Evolutionary conservation across 2,797 vertebrate species (phyloP).

Genomic region (Enteromius anoplus): DNA sequence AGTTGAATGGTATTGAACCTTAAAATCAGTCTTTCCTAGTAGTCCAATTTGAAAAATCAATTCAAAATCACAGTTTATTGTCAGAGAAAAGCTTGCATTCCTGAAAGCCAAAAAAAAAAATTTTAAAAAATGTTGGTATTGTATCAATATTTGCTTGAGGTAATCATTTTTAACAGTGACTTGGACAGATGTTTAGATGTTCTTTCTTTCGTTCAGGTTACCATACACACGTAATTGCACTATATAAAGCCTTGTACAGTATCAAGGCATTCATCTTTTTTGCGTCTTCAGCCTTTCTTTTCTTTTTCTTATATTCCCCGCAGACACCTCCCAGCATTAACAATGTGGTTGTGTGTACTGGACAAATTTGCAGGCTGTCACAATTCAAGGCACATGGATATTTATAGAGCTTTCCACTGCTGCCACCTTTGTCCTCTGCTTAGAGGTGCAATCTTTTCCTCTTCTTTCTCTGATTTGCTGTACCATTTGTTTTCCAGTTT

Average conservation of each 20-base stretch:
- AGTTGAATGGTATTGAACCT: background rate
- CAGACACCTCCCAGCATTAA: conserved; percentile 61
- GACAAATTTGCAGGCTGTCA: conserved; percentile 70
- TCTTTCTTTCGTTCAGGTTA: conserved; percentile 39
- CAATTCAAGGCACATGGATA: conserved; percentile 76
- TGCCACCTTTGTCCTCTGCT: conserved; percentile 68
- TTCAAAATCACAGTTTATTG: background rate
- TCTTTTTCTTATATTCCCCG: conserved; percentile 66
- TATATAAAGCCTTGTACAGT: conserved; percentile 66
- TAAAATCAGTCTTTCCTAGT: background rate
- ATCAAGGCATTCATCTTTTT: conserved; percentile 68
- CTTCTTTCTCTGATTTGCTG: conserved; percentile 33
- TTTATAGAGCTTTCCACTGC: conserved; percentile 77
- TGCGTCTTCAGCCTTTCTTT: conserved; percentile 54
- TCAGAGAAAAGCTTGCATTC: background rate
- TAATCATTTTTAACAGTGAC: conserved; percentile 1
- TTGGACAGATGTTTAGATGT: conserved; percentile 1
- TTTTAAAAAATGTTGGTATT: background rate
- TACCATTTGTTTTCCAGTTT: conserved; percentile 40
- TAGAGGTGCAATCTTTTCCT: conserved; percentile 42
- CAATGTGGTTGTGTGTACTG: conserved; percentile 63
- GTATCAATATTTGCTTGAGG: background rate
- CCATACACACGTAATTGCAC: conserved; percentile 58
- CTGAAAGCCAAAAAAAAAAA: background rate
- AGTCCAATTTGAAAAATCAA: background rate